Base-by-base conservation (phyloP, 2,113 vertebrate species). In the Verasper variegatus region DNA sequence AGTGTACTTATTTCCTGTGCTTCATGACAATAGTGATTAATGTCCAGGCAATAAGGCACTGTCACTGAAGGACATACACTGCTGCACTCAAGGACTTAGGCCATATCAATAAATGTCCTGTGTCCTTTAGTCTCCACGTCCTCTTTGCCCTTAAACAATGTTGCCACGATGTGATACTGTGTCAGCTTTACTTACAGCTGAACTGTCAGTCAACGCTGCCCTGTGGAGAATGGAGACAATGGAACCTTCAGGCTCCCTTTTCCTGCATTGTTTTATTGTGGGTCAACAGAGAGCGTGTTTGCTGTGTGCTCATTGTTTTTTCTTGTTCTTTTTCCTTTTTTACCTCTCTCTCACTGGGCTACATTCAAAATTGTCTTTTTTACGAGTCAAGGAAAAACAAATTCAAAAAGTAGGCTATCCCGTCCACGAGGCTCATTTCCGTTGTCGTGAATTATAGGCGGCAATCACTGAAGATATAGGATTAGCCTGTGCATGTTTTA, bases 1-100 rank as follows among this genome's bases (percentile, higher is more conserved):
- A 61, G 62, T 86, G 61, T 51, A 86, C 88, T 86, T 87, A 82
- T 84, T 83, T 89, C 85, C 80, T 80, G 67, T 80, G 82, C 84
- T 90, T 89, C 89, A 80, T 91, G 91, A 88, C 82, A 88, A 84
- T 85, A 60, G 86, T 94, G 93, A 94, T 93, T 91, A 92, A 94
- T 94, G 90, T 86, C 69, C 76, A 85, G 61, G 70, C 88, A 92
- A 90, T 91, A 88, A 92, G 85, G 73, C 78, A 63, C 80, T 87
- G 90, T 88, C 91, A 92, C 86, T 76, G 78, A 93, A 91, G 88
- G 90, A 93, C 89, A 76, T 86, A 81, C 82, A 84, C 86, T 68
- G 79, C 84, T 88, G 74, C 78, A 87, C 81, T 89, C 83, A 89
- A 92, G 90, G 91, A 92, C 91, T 88, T 51, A n/a, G 74, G 81